Evolutionary conservation across 2,888 invertebrate genomes (phyloP).

Genomic region (Belgica antarctica): DNA sequence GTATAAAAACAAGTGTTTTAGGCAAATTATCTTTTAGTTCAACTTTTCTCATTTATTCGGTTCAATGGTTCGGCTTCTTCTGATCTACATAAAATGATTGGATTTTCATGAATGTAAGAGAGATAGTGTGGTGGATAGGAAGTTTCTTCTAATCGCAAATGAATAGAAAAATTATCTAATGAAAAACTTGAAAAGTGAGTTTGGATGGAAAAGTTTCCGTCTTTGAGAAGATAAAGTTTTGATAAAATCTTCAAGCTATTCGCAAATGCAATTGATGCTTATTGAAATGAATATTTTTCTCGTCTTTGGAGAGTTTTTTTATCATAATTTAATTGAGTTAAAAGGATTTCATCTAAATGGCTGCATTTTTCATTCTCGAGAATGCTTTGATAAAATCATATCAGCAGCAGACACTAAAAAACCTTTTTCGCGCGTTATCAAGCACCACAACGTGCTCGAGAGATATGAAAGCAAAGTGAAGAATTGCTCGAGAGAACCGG

Average conservation of each 20-base stretch:
- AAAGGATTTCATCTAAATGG: background rate
- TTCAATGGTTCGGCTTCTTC: conserved; percentile 7
- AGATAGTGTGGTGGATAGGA: background rate
- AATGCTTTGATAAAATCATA: background rate
- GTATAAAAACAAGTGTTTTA: conserved; percentile 29
- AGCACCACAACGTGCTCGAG: too few species aligned
- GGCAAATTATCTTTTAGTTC: conserved; percentile 30
- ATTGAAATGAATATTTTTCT: conserved; percentile 9
- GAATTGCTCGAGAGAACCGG: too few species aligned
- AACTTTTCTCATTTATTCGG: background rate
- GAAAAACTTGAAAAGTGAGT: conserved; percentile 41
- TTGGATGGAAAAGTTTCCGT: conserved; percentile 3
- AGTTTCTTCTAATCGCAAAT: conserved; percentile 22
- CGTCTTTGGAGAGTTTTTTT: background rate
- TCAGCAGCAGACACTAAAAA: background rate
- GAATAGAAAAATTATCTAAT: conserved; percentile 37
- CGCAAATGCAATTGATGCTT: conserved; percentile 34
- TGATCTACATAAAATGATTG: conserved; percentile 43
- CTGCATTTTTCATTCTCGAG: background rate
- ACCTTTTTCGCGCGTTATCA: too few species aligned
- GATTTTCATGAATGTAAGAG: conserved; percentile 12
- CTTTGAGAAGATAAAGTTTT: conserved; percentile 2
- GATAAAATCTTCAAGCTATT: background rate
- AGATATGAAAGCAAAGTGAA: too few species aligned
- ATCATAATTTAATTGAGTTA: background rate